Evolutionary conservation across 2,113 vertebrate genomes (phyloP).

Genomic region (Callorhinus ursinus): DNA sequence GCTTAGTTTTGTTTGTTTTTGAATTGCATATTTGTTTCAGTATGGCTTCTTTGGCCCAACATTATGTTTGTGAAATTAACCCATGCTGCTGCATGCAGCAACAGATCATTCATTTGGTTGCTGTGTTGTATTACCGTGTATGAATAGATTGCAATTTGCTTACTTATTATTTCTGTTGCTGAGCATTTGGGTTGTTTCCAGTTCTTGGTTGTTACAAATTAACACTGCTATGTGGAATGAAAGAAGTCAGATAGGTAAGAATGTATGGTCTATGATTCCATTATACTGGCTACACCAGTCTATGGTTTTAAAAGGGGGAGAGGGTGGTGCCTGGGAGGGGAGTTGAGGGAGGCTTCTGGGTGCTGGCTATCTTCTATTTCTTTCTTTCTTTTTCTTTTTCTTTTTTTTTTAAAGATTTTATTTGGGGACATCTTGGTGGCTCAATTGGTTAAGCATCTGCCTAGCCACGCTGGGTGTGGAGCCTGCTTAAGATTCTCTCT

Average conservation of each 20-base stretch:
- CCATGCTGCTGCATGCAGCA: accelerated
- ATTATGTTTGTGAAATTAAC: background rate
- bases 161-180: background rate
- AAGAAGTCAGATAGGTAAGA: background rate
- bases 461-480: background rate
- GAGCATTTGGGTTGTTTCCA: background rate
- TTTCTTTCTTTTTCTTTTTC: background rate
- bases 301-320: background rate
- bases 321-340: background rate
- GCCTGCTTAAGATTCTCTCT: background rate
- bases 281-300: background rate
- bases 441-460: background rate
- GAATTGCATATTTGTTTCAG: background rate
- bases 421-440: background rate
- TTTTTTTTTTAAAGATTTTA: too few species aligned
- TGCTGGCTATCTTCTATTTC: background rate
- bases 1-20: background rate
- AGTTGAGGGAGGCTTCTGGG: background rate
- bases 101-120: background rate
- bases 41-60: background rate
- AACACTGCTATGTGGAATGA: background rate
- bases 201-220: background rate
- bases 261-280: background rate
- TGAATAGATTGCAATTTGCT: background rate
- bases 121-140: background rate